Percentiles rank a stretch among this genome's conserved stretches.
Conservation (phyloP, 2,888 invertebrate genomes). For the Rapana venosa region DNA sequence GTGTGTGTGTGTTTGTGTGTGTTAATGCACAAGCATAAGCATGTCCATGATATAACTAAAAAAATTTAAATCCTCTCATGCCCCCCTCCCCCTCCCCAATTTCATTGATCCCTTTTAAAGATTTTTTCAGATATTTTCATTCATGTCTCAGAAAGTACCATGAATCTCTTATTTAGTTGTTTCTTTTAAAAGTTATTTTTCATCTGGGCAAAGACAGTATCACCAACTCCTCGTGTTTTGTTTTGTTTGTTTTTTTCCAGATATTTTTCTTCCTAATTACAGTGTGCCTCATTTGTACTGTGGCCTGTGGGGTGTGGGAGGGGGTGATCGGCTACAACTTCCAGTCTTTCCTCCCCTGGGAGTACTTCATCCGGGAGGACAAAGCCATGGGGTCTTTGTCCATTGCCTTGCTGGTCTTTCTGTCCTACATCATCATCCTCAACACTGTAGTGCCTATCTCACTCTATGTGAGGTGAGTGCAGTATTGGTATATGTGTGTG, state of each 20-base stretch:
- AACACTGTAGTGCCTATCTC: constrained; percentile 99
- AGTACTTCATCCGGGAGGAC: constrained; percentile 88
- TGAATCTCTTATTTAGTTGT: too few species aligned
- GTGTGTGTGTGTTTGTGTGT: neutral
- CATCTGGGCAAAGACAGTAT: neutral
- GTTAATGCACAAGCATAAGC: neutral
- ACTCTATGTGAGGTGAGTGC: constrained; percentile 92
- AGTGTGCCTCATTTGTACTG: constrained; percentile 98
- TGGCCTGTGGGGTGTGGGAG: constrained; percentile 99
- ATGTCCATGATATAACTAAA: neutral
- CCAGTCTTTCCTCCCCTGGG: constrained; percentile 91
- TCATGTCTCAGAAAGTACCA: too few species aligned
- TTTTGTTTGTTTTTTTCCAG: constrained; percentile 80
- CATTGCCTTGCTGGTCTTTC: constrained; percentile 97
- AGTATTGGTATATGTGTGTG: too few species aligned
- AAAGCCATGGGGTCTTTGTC: constrained; percentile 82
- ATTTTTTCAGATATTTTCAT: too few species aligned
- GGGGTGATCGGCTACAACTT: constrained; percentile 85
- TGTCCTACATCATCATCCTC: constrained; percentile 82
- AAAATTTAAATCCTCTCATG: neutral
- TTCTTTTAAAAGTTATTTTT: too few species aligned
- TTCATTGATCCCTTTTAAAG: too few species aligned
- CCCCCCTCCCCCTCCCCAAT: too few species aligned
- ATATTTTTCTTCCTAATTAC: constrained; percentile 98
- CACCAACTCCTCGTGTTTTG: neutral